Evolutionary conservation across 23 tunicate species (phyloP).

Genomic region (Halocynthia aurantium): DNA sequence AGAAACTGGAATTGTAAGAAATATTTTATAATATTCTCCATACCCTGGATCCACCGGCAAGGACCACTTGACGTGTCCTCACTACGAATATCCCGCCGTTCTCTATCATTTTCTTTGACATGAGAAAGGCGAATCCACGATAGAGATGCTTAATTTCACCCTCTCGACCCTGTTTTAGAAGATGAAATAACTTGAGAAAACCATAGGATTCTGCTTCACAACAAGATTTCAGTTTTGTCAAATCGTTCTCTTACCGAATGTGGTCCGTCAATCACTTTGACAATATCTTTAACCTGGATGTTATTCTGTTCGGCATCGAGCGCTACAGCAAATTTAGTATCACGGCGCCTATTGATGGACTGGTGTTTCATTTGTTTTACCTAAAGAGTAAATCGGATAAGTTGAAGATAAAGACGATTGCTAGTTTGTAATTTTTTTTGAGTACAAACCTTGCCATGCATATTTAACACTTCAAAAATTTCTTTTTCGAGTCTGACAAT

Average conservation of each 20-base stretch:
- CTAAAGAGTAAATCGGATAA: slow-evolving; percentile 2
- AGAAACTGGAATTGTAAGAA: not conserved
- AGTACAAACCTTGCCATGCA: slow-evolving; percentile 81
- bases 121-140: slow-evolving; percentile 83
- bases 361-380: slow-evolving; percentile 73
- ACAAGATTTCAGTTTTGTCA: not conserved
- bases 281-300: slow-evolving; percentile 81
- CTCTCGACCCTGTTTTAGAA: slow-evolving; percentile 61
- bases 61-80: slow-evolving; percentile 60
- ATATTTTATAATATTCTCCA: not conserved
- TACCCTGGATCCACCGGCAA: slow-evolving; percentile 94
- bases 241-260: slow-evolving; percentile 43
- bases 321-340: slow-evolving; percentile 85
- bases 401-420: not conserved
- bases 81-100: slow-evolving; percentile 93
- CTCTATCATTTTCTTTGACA: slow-evolving; percentile 76
- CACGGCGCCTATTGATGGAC: slow-evolving; percentile 77
- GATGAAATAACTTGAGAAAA: too few relatives aligned
- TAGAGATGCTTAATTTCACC: slow-evolving; percentile 96
- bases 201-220: too few relatives aligned
- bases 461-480: slow-evolving; percentile 73
- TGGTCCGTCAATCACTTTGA: slow-evolving; percentile 95
- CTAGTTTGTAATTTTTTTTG: too few relatives aligned
- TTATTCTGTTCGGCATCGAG: slow-evolving; percentile 89
- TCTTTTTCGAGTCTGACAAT: slow-evolving; percentile 93